These are phyloP conservation scores for Anoncus sp. DNA, from an alignment of 2,888 invertebrate species.

Conservation along the genomic window DNA sequence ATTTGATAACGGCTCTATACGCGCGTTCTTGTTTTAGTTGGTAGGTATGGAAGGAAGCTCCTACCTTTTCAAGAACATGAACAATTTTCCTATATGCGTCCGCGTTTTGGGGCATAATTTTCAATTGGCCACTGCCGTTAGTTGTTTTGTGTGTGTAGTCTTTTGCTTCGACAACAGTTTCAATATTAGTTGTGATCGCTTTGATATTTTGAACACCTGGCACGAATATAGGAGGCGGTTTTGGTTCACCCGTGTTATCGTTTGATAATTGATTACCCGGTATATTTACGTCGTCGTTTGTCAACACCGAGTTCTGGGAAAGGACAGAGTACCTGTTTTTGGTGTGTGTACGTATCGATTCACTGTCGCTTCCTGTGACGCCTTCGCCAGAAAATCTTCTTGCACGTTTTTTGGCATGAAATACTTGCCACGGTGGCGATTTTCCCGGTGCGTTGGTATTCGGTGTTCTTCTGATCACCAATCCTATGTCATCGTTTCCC, in stretches of 20 bases:
- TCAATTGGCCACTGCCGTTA: not conserved
- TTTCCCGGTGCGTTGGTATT: not conserved
- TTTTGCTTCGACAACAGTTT: not conserved
- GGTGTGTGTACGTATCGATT: not conserved
- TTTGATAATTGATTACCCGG: constrained; percentile 6
- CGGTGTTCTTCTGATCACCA: not conserved
- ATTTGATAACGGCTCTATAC: constrained; percentile 44
- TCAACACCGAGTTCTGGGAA: not conserved
- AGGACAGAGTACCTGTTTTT: constrained; percentile 2
- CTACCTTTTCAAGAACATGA: constrained; percentile 1
- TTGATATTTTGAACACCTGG: not conserved
- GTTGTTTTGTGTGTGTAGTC: constrained; percentile 4
- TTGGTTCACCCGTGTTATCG: constrained; percentile 1
- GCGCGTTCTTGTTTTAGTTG: constrained; percentile 45
- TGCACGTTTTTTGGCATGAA: constrained; percentile 13
- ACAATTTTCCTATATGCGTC: not conserved
- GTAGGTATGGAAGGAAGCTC: constrained; percentile 12
- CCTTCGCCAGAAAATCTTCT: not conserved
- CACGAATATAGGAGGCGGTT: constrained; percentile 11
- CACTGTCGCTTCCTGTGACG: not conserved
- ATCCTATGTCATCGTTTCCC: constrained; percentile 1
- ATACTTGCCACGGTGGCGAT: constrained; percentile 11
- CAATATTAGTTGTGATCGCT: not conserved
- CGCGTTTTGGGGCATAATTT: not conserved
- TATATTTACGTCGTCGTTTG: constrained; percentile 4